Percentiles rank a stretch among this genome's conserved stretches.
Evolutionary conservation across 1,140 invertebrate genomes (phyloP).

Genomic region (Gerris buenoi): DNA sequence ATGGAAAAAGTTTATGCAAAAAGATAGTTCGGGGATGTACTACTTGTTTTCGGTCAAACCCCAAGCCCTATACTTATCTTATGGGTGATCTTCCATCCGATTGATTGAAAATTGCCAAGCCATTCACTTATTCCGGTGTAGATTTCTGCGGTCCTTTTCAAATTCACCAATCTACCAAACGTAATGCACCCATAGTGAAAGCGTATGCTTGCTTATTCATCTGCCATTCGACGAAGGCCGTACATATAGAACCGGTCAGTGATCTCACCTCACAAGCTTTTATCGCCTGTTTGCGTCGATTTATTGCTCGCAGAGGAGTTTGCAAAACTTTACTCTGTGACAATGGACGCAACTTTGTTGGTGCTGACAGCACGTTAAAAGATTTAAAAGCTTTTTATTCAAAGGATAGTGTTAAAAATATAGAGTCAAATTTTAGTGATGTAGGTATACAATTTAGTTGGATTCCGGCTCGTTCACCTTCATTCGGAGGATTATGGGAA

Average conservation of each 20-base stretch:
- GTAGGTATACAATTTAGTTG: background rate
- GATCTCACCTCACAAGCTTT: background rate
- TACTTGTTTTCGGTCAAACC: background rate
- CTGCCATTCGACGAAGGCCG: background rate
- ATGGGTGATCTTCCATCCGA: background rate
- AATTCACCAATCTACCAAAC: background rate
- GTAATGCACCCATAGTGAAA: background rate
- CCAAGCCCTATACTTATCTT: background rate
- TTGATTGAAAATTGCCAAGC: background rate
- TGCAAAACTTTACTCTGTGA: background rate
- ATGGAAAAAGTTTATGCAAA: background rate
- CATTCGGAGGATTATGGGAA: constrained; percentile 18
- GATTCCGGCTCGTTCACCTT: constrained; percentile 6
- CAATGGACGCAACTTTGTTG: background rate
- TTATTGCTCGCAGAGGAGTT: background rate
- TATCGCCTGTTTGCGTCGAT: background rate
- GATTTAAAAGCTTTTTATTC: background rate
- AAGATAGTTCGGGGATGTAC: background rate
- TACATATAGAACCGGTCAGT: background rate
- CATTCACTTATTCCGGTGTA: background rate
- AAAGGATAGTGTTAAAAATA: background rate
- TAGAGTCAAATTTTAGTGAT: background rate
- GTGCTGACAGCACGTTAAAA: background rate
- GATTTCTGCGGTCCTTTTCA: background rate
- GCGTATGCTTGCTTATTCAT: background rate